These are phyloP conservation scores for Cheilosia vulpina DNA, from an alignment of 2,888 invertebrate genomes.

Conservation along the genomic window DNA sequence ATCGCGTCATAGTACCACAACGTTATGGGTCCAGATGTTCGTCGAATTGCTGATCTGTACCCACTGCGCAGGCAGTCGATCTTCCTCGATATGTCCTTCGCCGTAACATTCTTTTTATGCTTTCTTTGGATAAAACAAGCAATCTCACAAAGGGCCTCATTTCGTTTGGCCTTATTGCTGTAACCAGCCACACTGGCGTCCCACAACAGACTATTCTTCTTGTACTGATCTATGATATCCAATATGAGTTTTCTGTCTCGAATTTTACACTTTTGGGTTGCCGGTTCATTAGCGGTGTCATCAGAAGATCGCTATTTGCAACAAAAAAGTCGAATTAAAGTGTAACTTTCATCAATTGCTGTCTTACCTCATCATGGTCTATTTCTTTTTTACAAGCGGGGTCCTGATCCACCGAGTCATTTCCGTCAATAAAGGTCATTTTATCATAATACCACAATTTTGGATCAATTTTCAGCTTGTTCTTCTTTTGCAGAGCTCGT, in stretches of 20 bases:
- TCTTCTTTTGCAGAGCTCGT: constrained; percentile 9
- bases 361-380: background rate
- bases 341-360: background rate
- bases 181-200: constrained; percentile 39
- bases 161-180: constrained; percentile 44
- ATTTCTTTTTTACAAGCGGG: too few relatives aligned
- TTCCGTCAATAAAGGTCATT: constrained; percentile 10
- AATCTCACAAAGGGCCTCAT: constrained; percentile 46
- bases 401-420: background rate
- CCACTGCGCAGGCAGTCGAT: constrained; percentile 47
- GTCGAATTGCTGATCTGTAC: constrained; percentile 25
- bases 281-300: background rate
- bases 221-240: constrained; percentile 56
- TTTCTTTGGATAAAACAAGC: constrained; percentile 38
- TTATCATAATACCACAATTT: constrained; percentile 38
- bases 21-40: constrained; percentile 33
- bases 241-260: constrained; percentile 40
- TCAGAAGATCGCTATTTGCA: background rate
- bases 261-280: constrained; percentile 16
- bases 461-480: constrained; percentile 1
- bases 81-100: constrained; percentile 45
- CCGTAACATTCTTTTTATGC: constrained; percentile 43
- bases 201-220: constrained; percentile 53
- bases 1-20: constrained; percentile 60
- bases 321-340: background rate